Conservation (phyloP, 2,797 vertebrate species). For the Tauraco hartlaubi region DNA sequence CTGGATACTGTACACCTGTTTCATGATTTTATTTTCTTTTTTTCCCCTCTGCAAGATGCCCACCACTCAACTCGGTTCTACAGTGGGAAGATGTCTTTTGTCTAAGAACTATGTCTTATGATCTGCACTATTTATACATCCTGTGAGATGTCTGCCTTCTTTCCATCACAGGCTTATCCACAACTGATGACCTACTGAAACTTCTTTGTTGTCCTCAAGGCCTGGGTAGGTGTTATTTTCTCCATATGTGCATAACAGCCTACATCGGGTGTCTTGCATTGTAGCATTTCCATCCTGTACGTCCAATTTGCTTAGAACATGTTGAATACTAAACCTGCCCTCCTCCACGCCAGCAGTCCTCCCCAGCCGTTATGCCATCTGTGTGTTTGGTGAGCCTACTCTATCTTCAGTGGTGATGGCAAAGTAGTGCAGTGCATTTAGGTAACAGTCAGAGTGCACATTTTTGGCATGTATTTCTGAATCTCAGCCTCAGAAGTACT, state of each 20-base stretch:
- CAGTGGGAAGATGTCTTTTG: not conserved
- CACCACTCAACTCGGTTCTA: not conserved
- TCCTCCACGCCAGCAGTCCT: conserved; percentile 18
- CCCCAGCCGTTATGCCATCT: not conserved
- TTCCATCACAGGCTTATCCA: not conserved
- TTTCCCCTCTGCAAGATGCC: not conserved
- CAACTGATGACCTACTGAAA: not conserved
- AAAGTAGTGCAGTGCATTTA: not conserved
- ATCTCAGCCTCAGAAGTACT: not conserved
- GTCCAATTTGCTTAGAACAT: conserved; percentile 20
- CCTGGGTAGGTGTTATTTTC: not conserved
- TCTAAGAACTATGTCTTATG: not conserved
- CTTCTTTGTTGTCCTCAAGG: not conserved
- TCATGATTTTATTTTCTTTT: not conserved
- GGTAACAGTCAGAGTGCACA: not conserved
- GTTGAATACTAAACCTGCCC: conserved; percentile 25
- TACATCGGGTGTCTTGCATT: not conserved
- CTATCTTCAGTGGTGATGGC: not conserved
- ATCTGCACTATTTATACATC: not conserved
- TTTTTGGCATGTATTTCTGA: not conserved
- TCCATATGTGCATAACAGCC: not conserved
- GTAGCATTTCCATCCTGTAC: not conserved
- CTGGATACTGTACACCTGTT: not conserved
- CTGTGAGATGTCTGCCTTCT: not conserved
- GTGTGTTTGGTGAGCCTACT: conserved; percentile 10